A percentile compares a stretch with the other conserved stretches of the same genome.
Conservation (phyloP, 1,140 invertebrate genomes). For the Drosophila hydei region DNA sequence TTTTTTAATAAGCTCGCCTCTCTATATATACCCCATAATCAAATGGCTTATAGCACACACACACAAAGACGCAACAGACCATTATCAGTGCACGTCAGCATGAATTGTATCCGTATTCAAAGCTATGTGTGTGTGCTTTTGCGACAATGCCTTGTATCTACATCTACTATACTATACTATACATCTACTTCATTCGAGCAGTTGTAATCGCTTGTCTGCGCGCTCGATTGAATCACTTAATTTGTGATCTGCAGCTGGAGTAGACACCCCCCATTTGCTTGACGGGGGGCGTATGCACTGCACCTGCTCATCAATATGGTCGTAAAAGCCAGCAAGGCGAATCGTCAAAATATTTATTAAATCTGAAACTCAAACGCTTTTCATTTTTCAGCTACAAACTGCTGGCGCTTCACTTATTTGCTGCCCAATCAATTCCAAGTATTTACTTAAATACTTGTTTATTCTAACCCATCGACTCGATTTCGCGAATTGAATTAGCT, state of each 20-base stretch:
- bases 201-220: slow-evolving; percentile 17
- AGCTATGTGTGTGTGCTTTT: slow-evolving; percentile 9
- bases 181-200: slow-evolving; percentile 22
- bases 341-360: slow-evolving; percentile 23
- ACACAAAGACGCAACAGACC: slow-evolving; percentile 7
- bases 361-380: slow-evolving; percentile 12
- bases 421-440: slow-evolving; percentile 26
- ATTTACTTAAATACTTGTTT: slow-evolving; percentile 23
- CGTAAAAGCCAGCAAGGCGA: not conserved
- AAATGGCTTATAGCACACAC: slow-evolving; percentile 36
- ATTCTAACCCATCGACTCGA: not conserved
- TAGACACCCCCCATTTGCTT: slow-evolving; percentile 27
- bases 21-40: slow-evolving; percentile 31
- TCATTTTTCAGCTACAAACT: slow-evolving; percentile 1
- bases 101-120: slow-evolving; percentile 37
- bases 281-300: slow-evolving; percentile 25
- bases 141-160: slow-evolving; percentile 4
- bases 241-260: slow-evolving; percentile 19
- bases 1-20: slow-evolving; percentile 51
- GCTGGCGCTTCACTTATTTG: slow-evolving; percentile 24
- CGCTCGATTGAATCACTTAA: slow-evolving; percentile 46
- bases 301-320: slow-evolving; percentile 35
- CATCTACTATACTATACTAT: no score
- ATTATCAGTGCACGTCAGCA: slow-evolving; percentile 46
- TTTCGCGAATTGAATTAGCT: not conserved